These are phyloP conservation scores for Sesia bembeciformis DNA, from an alignment of 2,888 invertebrate species.

Conservation along the genomic window DNA sequence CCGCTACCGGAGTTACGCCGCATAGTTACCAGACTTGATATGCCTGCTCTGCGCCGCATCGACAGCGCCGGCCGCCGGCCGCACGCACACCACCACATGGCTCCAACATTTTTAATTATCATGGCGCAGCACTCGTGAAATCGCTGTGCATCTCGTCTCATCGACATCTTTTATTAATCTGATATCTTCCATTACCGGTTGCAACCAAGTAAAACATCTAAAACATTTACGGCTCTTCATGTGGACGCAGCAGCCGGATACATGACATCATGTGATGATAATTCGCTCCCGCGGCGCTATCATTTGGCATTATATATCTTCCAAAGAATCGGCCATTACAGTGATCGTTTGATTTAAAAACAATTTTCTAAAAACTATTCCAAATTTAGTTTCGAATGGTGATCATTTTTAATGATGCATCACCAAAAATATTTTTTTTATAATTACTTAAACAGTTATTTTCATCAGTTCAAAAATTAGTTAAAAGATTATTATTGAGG, in stretches of 20 bases:
- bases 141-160: conserved; percentile 58
- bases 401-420: too few species aligned
- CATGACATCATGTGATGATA: conserved; percentile 64
- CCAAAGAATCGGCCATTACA: conserved; percentile 31
- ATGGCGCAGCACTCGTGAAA: conserved; percentile 60
- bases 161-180: conserved; percentile 62
- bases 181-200: conserved; percentile 61
- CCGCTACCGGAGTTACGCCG: conserved; percentile 74
- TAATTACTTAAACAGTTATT: too few species aligned
- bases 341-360: conserved; percentile 18
- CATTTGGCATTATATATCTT: conserved; percentile 47
- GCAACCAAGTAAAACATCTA: conserved; percentile 49
- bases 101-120: conserved; percentile 60
- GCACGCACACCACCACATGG: conserved; percentile 21
- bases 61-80: conserved; percentile 16
- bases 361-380: conserved; percentile 1
- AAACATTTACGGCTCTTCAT: conserved; percentile 51
- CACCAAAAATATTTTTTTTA: too few species aligned
- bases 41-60: conserved; percentile 46
- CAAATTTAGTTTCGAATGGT: too few species aligned
- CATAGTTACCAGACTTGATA: conserved; percentile 72
- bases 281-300: conserved; percentile 47
- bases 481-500: too few species aligned
- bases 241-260: conserved; percentile 49
- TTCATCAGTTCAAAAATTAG: too few species aligned